phyloP scores from a whole-genome alignment of 23 tunicate species.

The Trididemnum nubilum region DNA sequence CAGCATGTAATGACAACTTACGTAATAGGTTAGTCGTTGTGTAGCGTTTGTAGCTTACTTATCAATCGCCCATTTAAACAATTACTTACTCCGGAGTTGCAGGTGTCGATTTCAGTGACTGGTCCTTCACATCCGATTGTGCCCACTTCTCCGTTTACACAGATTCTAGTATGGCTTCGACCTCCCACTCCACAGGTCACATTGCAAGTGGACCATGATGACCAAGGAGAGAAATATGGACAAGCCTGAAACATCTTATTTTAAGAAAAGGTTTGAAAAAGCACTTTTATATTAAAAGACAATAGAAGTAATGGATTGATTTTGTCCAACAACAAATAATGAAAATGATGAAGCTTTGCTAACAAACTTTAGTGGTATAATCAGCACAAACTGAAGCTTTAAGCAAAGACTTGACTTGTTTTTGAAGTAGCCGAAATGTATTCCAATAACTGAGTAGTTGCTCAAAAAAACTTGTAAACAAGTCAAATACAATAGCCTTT shows the following conservation, averaged over 20 bases:
- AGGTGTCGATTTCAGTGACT: conserved; percentile 37
- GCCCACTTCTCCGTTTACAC: conserved; percentile 66
- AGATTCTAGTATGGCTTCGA: conserved; percentile 7
- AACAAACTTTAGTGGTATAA: no score
- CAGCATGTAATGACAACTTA: no score
- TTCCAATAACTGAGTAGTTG: no score
- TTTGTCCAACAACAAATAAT: neutral
- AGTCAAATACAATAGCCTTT: no score
- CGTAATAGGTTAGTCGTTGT: no score
- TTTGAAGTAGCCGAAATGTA: no score
- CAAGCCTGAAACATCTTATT: conserved; percentile 54
- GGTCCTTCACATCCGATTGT: conserved; percentile 58
- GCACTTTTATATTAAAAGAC: no score
- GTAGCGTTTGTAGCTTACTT: no score
- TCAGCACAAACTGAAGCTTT: no score
- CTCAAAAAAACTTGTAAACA: no score
- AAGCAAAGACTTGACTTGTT: no score
- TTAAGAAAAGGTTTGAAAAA: neutral
- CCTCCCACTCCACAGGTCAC: conserved; percentile 55
- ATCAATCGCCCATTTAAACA: neutral
- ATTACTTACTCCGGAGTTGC: conserved; percentile 60
- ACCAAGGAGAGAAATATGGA: conserved; percentile 67
- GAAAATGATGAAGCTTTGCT: neutral
- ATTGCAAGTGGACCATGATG: conserved; percentile 51
- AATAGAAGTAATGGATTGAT: no score